Evolutionary conservation across 2,888 invertebrate species (phyloP).

Genomic region (Ennomos erosarius): DNA sequence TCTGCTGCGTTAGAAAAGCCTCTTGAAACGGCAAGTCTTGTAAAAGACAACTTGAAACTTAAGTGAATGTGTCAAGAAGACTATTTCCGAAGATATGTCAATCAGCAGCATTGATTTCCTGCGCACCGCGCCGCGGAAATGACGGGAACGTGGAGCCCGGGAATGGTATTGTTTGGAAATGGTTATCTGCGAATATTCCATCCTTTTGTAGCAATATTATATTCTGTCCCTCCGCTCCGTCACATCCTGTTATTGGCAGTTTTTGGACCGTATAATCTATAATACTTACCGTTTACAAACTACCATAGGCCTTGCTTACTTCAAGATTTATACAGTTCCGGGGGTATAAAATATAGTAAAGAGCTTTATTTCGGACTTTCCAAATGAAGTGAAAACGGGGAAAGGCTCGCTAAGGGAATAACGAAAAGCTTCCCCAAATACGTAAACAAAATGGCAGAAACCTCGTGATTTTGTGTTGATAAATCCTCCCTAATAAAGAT

Average conservation of each 20-base stretch:
- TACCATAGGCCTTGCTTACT: background rate
- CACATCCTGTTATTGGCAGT: slow-evolving; percentile 27
- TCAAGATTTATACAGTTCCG: slow-evolving; percentile 8
- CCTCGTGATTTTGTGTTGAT: slow-evolving; percentile 17
- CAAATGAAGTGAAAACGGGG: background rate
- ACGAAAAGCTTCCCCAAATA: slow-evolving; percentile 14
- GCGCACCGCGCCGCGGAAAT: slow-evolving; percentile 30
- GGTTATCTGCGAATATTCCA: slow-evolving; percentile 31
- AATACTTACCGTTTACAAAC: slow-evolving; percentile 11
- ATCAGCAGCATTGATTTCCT: slow-evolving; percentile 31
- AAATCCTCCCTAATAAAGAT: slow-evolving; percentile 25
- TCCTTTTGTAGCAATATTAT: slow-evolving; percentile 19
- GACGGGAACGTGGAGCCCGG: slow-evolving; percentile 25
- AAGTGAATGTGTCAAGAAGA: slow-evolving; percentile 18
- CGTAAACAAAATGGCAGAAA: slow-evolving; percentile 22
- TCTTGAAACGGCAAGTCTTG: background rate
- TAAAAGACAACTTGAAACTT: slow-evolving; percentile 6
- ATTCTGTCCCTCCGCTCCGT: slow-evolving; percentile 5
- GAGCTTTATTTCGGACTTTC: background rate
- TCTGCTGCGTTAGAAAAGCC: slow-evolving; percentile 5
- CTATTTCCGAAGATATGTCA: slow-evolving; percentile 23
- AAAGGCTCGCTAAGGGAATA: slow-evolving; percentile 1
- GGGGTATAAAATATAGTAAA: background rate
- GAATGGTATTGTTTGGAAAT: slow-evolving; percentile 29
- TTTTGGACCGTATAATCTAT: slow-evolving; percentile 20